These are phyloP conservation scores for Enteromius fasciolatus DNA, from an alignment of 2,797 vertebrate genomes.

Conservation along the genomic window DNA sequence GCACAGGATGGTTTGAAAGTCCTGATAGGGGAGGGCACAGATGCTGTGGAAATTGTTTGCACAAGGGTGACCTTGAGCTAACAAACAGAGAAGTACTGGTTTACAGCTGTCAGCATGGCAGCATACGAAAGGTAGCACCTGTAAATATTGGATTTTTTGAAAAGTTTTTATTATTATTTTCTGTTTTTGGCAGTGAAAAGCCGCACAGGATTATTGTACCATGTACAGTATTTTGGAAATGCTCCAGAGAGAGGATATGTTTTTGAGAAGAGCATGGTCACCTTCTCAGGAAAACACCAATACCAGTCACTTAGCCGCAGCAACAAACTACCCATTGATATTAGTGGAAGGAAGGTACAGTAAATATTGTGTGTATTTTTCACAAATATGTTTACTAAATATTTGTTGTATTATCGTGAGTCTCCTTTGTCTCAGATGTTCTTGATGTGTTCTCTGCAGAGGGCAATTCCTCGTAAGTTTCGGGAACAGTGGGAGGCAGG, in stretches of 20 bases:
- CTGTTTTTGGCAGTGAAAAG: constrained; percentile 58
- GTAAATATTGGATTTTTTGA: neutral
- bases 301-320: constrained; percentile 87
- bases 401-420: neutral
- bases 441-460: constrained; percentile 28
- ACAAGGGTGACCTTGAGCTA: constrained; percentile 17
- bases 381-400: neutral
- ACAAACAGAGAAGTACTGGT: neutral
- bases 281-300: constrained; percentile 88
- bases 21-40: neutral
- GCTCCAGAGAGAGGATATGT: constrained; percentile 95
- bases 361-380: neutral
- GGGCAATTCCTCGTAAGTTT: constrained; percentile 53
- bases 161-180: neutral
- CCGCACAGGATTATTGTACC: constrained; percentile 81
- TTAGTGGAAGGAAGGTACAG: constrained; percentile 86
- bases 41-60: constrained; percentile 16
- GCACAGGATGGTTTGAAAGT: neutral
- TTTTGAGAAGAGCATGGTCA: constrained; percentile 92
- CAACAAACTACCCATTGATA: constrained; percentile 78
- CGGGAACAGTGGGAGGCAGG: constrained; percentile 54
- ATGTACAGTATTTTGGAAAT: constrained; percentile 97
- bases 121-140: constrained; percentile 19
- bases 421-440: neutral
- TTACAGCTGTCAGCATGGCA: neutral